A percentile compares a stretch with the other conserved stretches of the same genome.
phyloP scores from a whole-genome alignment of 1,140 invertebrate genomes.

The Tetragonula clypearis region DNA sequence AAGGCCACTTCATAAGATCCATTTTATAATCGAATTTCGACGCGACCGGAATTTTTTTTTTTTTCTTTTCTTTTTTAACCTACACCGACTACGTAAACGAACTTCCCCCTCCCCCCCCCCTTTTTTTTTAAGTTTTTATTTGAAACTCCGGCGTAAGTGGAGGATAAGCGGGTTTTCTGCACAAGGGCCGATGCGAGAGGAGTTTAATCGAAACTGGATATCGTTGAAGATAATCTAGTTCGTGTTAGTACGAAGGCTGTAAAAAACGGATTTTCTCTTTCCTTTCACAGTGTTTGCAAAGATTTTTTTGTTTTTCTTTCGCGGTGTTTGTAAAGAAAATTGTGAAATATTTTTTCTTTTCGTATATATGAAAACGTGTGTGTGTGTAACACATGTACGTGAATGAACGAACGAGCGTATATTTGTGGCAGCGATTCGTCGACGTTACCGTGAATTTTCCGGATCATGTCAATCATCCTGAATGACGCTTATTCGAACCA shows the following conservation, averaged over 20 bases:
- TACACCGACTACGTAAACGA: neutral
- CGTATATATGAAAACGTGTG: neutral
- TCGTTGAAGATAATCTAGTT: neutral
- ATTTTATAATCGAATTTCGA: constrained; percentile 12
- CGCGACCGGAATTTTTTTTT: no score
- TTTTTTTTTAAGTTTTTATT: neutral
- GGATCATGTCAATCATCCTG: neutral
- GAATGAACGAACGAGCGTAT: no score
- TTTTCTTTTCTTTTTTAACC: neutral
- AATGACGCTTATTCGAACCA: neutral
- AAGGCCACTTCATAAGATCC: constrained; percentile 44
- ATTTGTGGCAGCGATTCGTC: no score
- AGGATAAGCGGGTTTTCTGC: neutral
- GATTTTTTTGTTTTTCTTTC: neutral
- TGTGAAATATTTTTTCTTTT: no score
- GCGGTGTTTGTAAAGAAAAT: neutral
- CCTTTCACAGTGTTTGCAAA: neutral
- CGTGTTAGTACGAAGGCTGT: neutral
- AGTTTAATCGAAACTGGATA: neutral
- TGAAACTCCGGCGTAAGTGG: neutral
- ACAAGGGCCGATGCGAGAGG: neutral
- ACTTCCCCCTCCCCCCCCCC: neutral
- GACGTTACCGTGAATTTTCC: neutral
- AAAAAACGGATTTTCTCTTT: neutral
- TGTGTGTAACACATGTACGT: neutral